Percentiles rank a stretch among this genome's conserved stretches.
phyloP scores from a whole-genome alignment of 2,797 vertebrate genomes.

The Fratercula arctica region DNA sequence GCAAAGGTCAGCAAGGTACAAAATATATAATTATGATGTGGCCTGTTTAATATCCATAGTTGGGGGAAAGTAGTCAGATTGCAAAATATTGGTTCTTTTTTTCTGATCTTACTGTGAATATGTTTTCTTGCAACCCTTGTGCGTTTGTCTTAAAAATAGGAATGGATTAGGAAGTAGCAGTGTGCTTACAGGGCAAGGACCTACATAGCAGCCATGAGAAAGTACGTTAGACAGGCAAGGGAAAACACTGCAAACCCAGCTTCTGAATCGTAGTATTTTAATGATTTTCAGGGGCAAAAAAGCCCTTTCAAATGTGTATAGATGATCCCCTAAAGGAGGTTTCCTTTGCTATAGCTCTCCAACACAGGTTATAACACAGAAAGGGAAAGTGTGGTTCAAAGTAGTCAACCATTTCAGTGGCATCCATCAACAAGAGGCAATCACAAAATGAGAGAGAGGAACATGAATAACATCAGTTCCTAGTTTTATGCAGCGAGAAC shows the following conservation, averaged over 20 bases:
- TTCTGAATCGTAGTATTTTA: neutral
- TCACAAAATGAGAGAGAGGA: neutral
- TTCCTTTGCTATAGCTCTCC: neutral
- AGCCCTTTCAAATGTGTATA: neutral
- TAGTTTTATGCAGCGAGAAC: neutral
- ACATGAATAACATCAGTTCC: neutral
- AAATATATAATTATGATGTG: neutral
- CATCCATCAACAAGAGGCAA: neutral
- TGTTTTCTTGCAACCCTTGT: neutral
- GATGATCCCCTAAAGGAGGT: neutral
- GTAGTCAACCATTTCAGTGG: neutral
- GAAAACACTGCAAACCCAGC: neutral
- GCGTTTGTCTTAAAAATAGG: neutral
- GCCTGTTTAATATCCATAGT: neutral
- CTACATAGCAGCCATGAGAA: neutral
- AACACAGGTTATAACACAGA: neutral
- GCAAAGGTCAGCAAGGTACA: neutral
- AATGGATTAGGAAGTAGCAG: neutral
- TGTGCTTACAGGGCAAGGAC: neutral
- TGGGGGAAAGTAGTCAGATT: neutral
- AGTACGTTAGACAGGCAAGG: neutral
- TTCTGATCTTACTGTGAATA: neutral
- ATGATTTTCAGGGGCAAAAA: neutral
- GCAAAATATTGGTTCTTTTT: neutral
- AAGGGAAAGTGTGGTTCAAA: neutral